Base-by-base conservation (phyloP, 1,140 invertebrate genomes). In the Cyphomyrmex costatus region DNA sequence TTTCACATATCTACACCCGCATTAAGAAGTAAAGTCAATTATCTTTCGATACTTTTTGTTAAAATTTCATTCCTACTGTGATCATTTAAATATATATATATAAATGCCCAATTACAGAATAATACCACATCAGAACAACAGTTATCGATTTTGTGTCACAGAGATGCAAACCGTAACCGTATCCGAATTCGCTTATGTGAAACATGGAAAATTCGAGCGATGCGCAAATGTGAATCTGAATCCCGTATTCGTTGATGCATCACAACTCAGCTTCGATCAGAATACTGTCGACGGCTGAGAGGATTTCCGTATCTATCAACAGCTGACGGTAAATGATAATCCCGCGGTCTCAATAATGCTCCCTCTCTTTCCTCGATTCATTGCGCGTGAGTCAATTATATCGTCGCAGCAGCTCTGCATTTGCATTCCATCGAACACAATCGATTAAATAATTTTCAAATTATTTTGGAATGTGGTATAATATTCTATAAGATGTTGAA, bases 311-410 rank as follows among this genome's bases (percentile, higher is more conserved):
- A 65, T 7, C 30, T 85, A 73, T 89, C 73, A 73, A 76, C 84
- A 27, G 51, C 19, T 66, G 33, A 16, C 51, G 24, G 66, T 51
- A 60, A 79, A 83, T 53, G 66, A 89, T 85, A 88, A 74, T 56
- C 27, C 36, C 21, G 21, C 19, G 14, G 27, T 19, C 21, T 76
- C 53, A 36, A 60, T 71, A 24, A 53, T 53, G 27, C 27, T 76
- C 53, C n/a, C 49, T 49, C 42, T 78, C 56, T 51, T 19, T 24
- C 19, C 70, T 82, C 36, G 36, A 87, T 77, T 85, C 65, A 27
- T 24, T 19, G 70, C 33, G 14, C 49, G 24, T 42, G 73, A 85
- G 78, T 87, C 36, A 87, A 88, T 87, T 88, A 87, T 87, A 87
- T 87, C 65, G 24, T 42, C n/a, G 24, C 24, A 24, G 24, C 24